A percentile compares a stretch with the other conserved stretches of the same genome.
phyloP scores from a whole-genome alignment of 2,113 vertebrate species.

The Peromyscus californicus region DNA sequence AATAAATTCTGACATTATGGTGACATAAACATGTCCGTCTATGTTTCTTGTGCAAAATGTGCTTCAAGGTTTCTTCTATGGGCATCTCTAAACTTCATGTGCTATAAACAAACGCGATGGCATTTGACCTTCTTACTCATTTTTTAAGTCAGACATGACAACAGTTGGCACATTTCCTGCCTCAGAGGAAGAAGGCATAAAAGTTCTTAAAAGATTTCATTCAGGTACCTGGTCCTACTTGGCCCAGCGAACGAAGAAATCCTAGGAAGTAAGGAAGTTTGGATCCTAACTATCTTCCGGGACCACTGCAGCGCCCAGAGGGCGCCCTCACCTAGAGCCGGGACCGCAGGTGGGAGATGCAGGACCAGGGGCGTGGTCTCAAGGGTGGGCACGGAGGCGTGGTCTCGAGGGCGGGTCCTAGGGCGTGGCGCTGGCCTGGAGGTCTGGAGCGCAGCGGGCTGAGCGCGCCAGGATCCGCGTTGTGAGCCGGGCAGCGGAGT shows the following conservation, averaged over 20 bases:
- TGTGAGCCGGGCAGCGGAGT: fast-evolving
- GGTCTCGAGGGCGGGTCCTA: neutral
- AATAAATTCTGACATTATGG: neutral
- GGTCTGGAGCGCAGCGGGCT: neutral
- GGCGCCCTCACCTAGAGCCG: neutral
- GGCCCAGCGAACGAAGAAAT: neutral
- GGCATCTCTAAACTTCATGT: neutral
- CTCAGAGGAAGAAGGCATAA: neutral
- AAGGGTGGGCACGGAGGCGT: neutral
- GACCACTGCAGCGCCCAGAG: neutral
- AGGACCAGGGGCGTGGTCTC: neutral
- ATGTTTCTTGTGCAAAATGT: neutral
- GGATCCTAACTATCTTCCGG: fast-evolving
- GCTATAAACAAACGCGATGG: neutral
- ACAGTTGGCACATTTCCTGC: neutral
- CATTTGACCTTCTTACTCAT: neutral
- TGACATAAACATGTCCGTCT: neutral
- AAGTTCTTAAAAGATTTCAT: neutral
- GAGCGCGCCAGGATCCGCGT: fast-evolving
- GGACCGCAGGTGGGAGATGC: neutral
- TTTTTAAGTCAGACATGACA: neutral
- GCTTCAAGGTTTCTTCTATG: neutral
- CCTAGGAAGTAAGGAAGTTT: fast-evolving
- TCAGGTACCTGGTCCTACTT: neutral
- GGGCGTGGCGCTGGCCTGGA: neutral